Percentiles rank a stretch among this genome's conserved stretches.
Evolutionary conservation across 2,113 vertebrate genomes (phyloP).

Genomic region (Turdus rufiventris): DNA sequence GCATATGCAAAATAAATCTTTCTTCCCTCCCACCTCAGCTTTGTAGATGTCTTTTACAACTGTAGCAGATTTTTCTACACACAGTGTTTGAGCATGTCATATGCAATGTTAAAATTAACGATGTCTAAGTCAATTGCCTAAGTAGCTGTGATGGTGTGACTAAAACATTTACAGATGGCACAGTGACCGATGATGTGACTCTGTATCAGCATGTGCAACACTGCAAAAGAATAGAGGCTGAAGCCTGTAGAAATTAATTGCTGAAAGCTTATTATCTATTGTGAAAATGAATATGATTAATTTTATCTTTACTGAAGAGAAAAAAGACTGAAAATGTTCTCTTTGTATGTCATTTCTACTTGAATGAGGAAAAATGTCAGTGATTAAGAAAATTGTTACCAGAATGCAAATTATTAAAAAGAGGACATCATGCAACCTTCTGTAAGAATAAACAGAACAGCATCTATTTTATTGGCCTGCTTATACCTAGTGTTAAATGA

Average conservation of each 20-base stretch:
- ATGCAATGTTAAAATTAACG: not conserved
- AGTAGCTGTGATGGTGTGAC: not conserved
- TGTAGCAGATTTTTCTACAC: not conserved
- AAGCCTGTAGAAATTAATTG: not conserved
- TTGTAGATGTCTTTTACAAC: not conserved
- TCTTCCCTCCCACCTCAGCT: not conserved
- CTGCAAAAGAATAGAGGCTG: not conserved
- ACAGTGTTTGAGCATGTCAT: not conserved
- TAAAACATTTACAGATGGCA: constrained; percentile 37
- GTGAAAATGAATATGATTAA: not conserved
- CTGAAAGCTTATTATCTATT: not conserved
- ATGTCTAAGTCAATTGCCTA: not conserved
- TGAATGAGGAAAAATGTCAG: not conserved
- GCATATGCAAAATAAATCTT: not conserved
- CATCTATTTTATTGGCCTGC: not conserved
- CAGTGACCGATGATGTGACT: not conserved
- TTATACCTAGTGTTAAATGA: not conserved
- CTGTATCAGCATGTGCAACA: not conserved
- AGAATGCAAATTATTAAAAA: not conserved
- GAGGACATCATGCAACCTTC: not conserved
- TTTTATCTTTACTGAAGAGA: not conserved
- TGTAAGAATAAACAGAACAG: not conserved
- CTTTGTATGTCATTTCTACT: not conserved
- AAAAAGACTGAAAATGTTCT: not conserved
- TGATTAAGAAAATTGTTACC: not conserved